Evolutionary conservation across 2,797 vertebrate species (phyloP), one percentile per base, ranked within the genome.

Genomic region (Lutjanus campechanus): DNA sequence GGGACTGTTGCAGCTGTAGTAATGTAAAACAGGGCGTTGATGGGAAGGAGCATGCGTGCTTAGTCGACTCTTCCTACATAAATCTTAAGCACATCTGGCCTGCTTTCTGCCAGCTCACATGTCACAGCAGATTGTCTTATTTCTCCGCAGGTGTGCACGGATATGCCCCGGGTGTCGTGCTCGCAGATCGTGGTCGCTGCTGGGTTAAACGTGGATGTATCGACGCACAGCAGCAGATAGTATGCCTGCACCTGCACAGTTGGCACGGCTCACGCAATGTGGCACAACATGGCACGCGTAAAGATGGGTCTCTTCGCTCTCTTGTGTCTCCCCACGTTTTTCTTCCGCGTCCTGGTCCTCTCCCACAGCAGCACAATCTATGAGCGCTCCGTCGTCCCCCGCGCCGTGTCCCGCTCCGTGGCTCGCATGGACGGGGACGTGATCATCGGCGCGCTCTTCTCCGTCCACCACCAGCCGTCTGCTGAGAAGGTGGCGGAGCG

Each of bases 391-490:
- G 90, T 89, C 70, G 93, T 96, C 13, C 95, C 95, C 0, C 93
- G 96, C 73, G 96, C 96, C 69, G 96, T 90, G 1, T 92, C 96
- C 11, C 95, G 98, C 60, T 97, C 97, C 0, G 98, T 99, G 90
- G 98, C 98, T 54, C 97, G 98, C 70, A 98, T 95, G 97, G 98
- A 99, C 10, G 98, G 98, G 25, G 98, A 99, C 95, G 97, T 99
- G 87, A 99, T 99, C 78, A 99, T 99, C 49, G 98, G 98, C 46
- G 98, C 98, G 58, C 97, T 99, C 76, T 99, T 99, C 93, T 99
- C 98, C 0, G 97, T 99, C 61, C 98, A 99, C 88, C 98, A 99
- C 90, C 98, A 99, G 90, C 98, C 98, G 0, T 97, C 97, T 0
- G 97, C 98, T 0, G 98, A 99, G 80, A 98, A 96, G 77, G 98